Base-by-base conservation (phyloP, 2,888 invertebrate genomes). In the Diarsia rubi region DNA sequence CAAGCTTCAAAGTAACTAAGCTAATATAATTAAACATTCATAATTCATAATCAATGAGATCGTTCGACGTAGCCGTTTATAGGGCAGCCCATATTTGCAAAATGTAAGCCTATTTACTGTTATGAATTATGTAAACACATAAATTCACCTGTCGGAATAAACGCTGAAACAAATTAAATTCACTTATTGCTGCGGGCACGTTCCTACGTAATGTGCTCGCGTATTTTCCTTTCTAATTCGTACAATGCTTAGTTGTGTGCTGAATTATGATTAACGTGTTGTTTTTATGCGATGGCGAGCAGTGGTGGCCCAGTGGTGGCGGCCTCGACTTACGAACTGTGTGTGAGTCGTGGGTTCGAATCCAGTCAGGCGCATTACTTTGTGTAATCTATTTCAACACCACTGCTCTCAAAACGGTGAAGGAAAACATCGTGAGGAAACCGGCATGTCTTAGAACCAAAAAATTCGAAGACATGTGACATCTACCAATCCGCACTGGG, bases 181-280 rank as follows among this genome's bases (percentile, higher is more conserved):
- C 73, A 70, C 47, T 85, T 78, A 82, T 52, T 52, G 72, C 44
- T 47, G 71, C 75, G 68, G 69, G 74, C 83, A 78, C 81, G 78
- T 75, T 42, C 57, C 44, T 24, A 63, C 66, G 49, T 64, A 59
- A 77, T 78, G 54, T 67, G 45, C 57, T 68, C 60, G 73, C 73
- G 73, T 86, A 75, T 78, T 86, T 86, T 73, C 77, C 72, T 60
- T 74, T 84, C 78, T 80, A 86, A 86, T 86, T 77, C 69, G 77
- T 31, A 60, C 42, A 79, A 76, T 79, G 54, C 47, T 83, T 73
- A 73, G 75, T 24, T 62, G 52, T 69, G 59, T 76, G 62, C 68
- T 37, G 64, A 73, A 69, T 82, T 82, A 85, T 82, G 79, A 76
- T 75, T 67, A 81, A 72, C 49, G 49, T 70, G 52, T 16, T 49